Evolutionary conservation across 2,113 vertebrate genomes (phyloP), one percentile per base, ranked within the genome.

Genomic region (Entelurus aequoreus): DNA sequence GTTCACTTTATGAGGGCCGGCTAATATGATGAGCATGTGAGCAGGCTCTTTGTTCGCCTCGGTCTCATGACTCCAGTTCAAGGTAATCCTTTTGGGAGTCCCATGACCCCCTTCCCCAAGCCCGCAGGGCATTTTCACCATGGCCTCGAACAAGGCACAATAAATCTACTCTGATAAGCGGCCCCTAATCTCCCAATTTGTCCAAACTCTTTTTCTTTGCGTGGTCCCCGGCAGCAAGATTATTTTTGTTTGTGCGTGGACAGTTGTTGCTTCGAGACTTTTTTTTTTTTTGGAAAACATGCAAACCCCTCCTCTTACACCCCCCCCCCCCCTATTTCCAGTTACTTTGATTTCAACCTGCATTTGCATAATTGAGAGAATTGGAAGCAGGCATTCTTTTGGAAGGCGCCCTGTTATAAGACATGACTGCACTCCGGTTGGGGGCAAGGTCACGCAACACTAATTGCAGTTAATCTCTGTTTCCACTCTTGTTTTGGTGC

Each of bases 281-380:
- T 79, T 88, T 93, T 91, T 90, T 87, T 71, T 79, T 88, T 93
- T 87, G 88, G 90, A 92, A 92, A 86, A 73, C 72, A 56, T 16
- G 40, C n/a, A 15, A 28, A 28, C 28, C 2, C 28, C 28, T 28
- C 28, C 28, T 3, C 28, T 28, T 28, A 28, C 28, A 28, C 28
- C 28, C 21, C 51, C 12, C 35, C 8, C 81, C 78, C 82, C 81
- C 70, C 63, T 38, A 13, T 44, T 57, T 68, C 75, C 61, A 81
- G 81, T 83, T 84, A 82, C 88, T 92, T 91, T 92, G 91, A 94
- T 91, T 92, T 96, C 92, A 95, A 90, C 0, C 37, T 36, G 54
- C 91, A 91, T 94, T 94, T 93, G 92, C 93, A 94, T 95, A 95
- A 94, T 94, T 93, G 92, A 91, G 87, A 94, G 90, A 94, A 95